These are phyloP conservation scores for Zootoca vivipara DNA, from an alignment of 2,113 vertebrate species.

Conservation along the genomic window DNA sequence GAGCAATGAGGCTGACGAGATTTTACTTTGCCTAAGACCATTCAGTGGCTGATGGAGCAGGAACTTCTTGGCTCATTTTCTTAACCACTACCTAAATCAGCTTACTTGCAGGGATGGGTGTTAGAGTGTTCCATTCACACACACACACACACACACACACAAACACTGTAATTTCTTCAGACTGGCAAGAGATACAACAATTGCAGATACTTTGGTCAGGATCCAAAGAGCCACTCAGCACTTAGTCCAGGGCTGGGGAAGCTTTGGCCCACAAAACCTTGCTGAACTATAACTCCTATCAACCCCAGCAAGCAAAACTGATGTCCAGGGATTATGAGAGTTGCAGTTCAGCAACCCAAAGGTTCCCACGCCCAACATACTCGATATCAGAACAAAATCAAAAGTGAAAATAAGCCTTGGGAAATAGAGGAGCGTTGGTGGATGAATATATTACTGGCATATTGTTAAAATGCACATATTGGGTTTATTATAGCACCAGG, in stretches of 20 bases:
- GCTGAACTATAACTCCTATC: too few species aligned
- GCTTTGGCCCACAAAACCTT: too few species aligned
- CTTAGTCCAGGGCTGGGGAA: not conserved
- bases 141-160: too few species aligned
- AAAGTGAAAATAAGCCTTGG: not conserved
- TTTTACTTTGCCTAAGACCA: not conserved
- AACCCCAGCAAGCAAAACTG: too few species aligned
- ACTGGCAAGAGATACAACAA: not conserved
- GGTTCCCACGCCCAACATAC: too few species aligned
- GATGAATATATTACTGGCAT: too few species aligned
- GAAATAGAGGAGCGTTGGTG: too few species aligned
- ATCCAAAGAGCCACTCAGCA: not conserved
- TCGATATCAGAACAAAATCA: not conserved
- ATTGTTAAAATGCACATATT: not conserved
- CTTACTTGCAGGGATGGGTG: too few species aligned
- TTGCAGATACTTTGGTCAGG: not conserved
- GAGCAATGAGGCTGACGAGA: not conserved
- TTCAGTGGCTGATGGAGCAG: not conserved
- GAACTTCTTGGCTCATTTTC: not conserved
- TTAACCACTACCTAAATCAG: not conserved
- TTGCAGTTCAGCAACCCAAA: too few species aligned
- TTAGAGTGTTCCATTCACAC: not conserved
- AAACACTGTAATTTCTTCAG: not conserved
- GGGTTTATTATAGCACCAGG: not conserved
- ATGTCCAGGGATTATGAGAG: too few species aligned